Evolutionary conservation across 2,113 vertebrate species (phyloP).

Genomic region (Accipiter virgatus): DNA sequence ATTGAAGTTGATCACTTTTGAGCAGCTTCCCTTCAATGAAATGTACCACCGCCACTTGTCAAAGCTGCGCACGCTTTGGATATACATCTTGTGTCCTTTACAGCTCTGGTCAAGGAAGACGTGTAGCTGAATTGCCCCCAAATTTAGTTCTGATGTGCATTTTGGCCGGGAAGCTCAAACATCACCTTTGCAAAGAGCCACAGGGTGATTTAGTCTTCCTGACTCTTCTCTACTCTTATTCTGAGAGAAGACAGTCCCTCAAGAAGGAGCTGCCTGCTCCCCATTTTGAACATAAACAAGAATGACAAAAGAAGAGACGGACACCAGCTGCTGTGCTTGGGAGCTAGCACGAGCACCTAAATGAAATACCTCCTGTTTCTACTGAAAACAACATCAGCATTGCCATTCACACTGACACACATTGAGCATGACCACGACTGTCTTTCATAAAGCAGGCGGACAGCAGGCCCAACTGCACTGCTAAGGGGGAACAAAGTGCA

Average conservation of each 20-base stretch:
- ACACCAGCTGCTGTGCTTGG: neutral
- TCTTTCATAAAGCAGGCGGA: neutral
- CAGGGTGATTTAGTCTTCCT: neutral
- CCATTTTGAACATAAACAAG: neutral
- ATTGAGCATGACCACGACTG: neutral
- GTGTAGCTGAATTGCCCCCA: neutral
- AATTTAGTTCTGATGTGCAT: neutral
- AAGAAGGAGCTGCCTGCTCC: neutral
- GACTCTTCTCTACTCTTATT: neutral
- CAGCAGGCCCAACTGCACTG: neutral
- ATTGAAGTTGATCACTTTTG: neutral
- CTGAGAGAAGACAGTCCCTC: neutral
- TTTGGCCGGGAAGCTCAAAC: neutral
- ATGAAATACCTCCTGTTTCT: neutral
- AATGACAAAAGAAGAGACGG: neutral
- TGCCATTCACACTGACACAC: neutral
- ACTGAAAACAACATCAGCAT: neutral
- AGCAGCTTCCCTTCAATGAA: neutral
- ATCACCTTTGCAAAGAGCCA: neutral
- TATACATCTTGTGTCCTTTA: fast-evolving
- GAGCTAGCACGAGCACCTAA: neutral
- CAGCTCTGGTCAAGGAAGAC: neutral
- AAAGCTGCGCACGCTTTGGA: neutral
- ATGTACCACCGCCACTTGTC: neutral
- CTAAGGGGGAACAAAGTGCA: neutral